phyloP scores from a whole-genome alignment of 2,113 vertebrate genomes.

The Sceloporus tristichus region DNA sequence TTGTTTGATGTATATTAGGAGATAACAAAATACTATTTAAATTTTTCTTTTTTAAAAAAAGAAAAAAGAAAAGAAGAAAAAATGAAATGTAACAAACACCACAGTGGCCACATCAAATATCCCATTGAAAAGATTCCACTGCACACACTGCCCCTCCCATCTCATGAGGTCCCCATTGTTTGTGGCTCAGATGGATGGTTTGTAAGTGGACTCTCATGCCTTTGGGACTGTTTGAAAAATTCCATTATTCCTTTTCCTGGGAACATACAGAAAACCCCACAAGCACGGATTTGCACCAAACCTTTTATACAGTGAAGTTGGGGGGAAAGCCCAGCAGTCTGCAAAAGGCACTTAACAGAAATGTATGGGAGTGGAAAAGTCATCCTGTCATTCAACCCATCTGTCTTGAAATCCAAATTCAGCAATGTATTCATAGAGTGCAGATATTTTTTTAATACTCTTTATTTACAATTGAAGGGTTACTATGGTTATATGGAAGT shows the following conservation, averaged over 20 bases:
- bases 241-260: conserved; percentile 11
- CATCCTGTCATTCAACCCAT: conserved; percentile 20
- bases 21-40: conserved; percentile 81
- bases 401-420: conserved; percentile 64
- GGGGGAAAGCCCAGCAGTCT: conserved; percentile 34
- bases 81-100: conserved; percentile 68
- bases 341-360: conserved; percentile 47
- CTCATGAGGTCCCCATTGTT: not conserved
- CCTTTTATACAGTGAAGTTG: conserved; percentile 49
- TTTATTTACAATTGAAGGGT: conserved; percentile 52
- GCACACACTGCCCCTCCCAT: conserved; percentile 58
- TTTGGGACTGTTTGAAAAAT: conserved; percentile 26
- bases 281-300: conserved; percentile 75
- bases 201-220: not conserved
- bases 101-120: conserved; percentile 62
- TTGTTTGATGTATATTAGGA: conserved; percentile 81
- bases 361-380: conserved; percentile 35
- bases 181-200: conserved; percentile 33
- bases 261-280: conserved; percentile 45
- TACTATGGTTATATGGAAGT: conserved; percentile 54
- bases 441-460: conserved; percentile 66
- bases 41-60: conserved; percentile 51
- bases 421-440: conserved; percentile 59
- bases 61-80: conserved; percentile 35
- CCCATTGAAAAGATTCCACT: conserved; percentile 63